These are phyloP conservation scores for Ctenochaetus hawaiiensis DNA, from an alignment of 2,797 vertebrate species.

Conservation along the genomic window DNA sequence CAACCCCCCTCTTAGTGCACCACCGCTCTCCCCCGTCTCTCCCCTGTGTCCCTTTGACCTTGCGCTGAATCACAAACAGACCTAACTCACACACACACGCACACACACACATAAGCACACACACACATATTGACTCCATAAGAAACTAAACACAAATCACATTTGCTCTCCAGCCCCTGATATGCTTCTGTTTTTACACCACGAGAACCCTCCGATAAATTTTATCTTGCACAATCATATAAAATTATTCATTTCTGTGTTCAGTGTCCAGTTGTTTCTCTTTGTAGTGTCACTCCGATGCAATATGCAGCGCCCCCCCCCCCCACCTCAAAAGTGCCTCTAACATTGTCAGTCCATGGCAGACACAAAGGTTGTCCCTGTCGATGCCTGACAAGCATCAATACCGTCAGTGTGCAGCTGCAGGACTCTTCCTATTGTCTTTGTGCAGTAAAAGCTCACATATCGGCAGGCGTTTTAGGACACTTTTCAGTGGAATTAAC, in stretches of 20 bases:
- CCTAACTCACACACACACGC: conserved; percentile 51
- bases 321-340: conserved; percentile 41
- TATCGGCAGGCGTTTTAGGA: conserved; percentile 78
- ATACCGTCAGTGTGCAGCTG: conserved; percentile 51
- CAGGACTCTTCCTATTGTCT: conserved; percentile 66
- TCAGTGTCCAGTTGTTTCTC: conserved; percentile 22
- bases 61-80: conserved; percentile 79
- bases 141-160: conserved; percentile 63
- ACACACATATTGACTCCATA: conserved; percentile 70
- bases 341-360: conserved; percentile 57
- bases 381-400: conserved; percentile 67
- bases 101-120: conserved; percentile 50
- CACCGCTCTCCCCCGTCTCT: conserved; percentile 48
- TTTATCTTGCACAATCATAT: conserved; percentile 6
- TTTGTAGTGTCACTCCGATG: conserved; percentile 20
- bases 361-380: conserved; percentile 64
- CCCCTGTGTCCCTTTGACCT: conserved; percentile 81
- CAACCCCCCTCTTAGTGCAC: conserved; percentile 52
- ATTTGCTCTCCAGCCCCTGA: conserved; percentile 32
- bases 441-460: conserved; percentile 65
- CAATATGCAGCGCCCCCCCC: conserved; percentile 34
- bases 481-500: conserved; percentile 78
- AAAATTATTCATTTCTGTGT: conserved; percentile 15
- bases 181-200: neutral
- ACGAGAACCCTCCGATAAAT: neutral